Evolutionary conservation across 1,140 invertebrate genomes (phyloP).

Genomic region (Habropoda laboriosa): DNA sequence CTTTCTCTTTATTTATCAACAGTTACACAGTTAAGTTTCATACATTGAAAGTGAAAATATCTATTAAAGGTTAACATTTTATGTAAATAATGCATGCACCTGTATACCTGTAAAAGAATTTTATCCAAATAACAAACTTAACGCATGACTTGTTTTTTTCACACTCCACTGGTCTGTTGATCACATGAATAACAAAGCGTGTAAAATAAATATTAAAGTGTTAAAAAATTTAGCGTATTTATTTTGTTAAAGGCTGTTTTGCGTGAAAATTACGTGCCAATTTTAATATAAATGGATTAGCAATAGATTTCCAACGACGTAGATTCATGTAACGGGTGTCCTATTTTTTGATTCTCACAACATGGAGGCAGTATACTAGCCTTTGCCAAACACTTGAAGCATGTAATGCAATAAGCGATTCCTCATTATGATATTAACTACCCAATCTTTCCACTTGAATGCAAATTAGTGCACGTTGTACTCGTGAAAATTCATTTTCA

Average conservation of each 20-base stretch:
- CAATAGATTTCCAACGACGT: not conserved
- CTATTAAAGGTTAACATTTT: no score
- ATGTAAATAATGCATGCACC: no score
- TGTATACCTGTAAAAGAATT: no score
- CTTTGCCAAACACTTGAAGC: slow-evolving; percentile 48
- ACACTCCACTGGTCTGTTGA: no score
- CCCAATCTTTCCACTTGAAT: not conserved
- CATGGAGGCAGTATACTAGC: slow-evolving; percentile 5
- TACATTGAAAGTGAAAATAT: no score
- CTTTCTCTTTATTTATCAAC: no score
- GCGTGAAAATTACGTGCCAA: not conserved
- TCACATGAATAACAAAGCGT: no score
- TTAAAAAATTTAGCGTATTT: not conserved
- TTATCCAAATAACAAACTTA: no score
- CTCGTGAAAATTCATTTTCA: slow-evolving; percentile 4
- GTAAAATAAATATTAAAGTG: no score
- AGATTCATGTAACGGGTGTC: not conserved
- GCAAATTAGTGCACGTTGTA: not conserved
- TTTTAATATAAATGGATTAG: not conserved
- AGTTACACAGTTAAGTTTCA: no score
- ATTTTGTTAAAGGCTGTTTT: not conserved
- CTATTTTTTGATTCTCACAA: slow-evolving; percentile 18
- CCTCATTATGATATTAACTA: slow-evolving; percentile 47
- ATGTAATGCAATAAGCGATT: slow-evolving; percentile 36
- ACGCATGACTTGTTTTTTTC: no score